phyloP scores from a whole-genome alignment of 35 echinoderm and acorn worm genomes.

The Apostichopus californicus region DNA sequence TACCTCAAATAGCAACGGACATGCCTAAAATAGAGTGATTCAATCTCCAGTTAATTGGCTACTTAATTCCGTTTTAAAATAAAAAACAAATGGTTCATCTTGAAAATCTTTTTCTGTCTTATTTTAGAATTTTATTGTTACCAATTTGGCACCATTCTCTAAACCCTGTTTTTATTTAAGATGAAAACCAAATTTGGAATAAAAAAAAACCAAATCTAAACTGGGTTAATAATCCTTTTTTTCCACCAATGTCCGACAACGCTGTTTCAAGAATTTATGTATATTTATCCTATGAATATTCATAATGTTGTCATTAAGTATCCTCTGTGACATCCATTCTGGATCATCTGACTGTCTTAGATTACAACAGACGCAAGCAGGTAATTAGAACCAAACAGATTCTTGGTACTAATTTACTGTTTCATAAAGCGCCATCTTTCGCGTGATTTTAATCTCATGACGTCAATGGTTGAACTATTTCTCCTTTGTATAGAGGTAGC shows the following conservation, averaged over 20 bases:
- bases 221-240: too few relatives aligned
- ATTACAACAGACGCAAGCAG: neutral
- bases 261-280: too few relatives aligned
- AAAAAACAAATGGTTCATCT: neutral
- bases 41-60: neutral
- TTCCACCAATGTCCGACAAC: too few relatives aligned
- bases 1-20: neutral
- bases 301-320: neutral
- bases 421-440: neutral
- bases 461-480: neutral
- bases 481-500: neutral
- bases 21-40: neutral
- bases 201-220: too few relatives aligned
- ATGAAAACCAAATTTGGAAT: neutral
- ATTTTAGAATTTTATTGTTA: neutral
- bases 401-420: neutral
- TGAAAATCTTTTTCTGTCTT: neutral
- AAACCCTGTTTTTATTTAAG: neutral
- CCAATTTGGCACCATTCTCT: neutral
- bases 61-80: neutral
- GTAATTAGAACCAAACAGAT: neutral
- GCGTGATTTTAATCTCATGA: neutral
- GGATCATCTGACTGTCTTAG: neutral
- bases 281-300: neutral
- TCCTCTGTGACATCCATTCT: neutral